phyloP scores from a whole-genome alignment of 2,888 invertebrate genomes.

The Zygothrica quintamaculata region DNA sequence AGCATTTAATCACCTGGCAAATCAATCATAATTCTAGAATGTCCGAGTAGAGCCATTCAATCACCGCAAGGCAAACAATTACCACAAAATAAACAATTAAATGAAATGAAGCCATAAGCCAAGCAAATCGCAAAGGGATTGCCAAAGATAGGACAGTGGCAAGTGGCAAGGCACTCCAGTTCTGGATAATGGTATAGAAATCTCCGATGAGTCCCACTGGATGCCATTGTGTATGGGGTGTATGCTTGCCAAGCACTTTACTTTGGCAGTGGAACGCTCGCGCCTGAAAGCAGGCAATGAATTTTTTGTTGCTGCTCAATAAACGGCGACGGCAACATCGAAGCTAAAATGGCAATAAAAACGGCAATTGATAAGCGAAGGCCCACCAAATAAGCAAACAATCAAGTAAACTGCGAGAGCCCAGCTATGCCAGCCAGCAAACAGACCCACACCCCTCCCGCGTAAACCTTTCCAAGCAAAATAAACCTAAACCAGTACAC shows the following conservation, averaged over 20 bases:
- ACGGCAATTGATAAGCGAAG: conserved; percentile 75
- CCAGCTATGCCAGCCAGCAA: conserved; percentile 15
- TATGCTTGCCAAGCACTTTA: conserved; percentile 52
- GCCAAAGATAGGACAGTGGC: conserved; percentile 10
- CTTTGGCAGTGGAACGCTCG: conserved; percentile 28
- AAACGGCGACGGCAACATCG: conserved; percentile 53
- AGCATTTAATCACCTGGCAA: conserved; percentile 33
- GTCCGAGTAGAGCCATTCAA: conserved; percentile 43
- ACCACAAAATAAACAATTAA: conserved; percentile 78
- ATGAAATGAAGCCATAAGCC: conserved; percentile 42
- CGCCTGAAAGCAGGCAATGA: conserved; percentile 60
- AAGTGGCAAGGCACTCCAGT: conserved; percentile 30
- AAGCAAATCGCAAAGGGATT: conserved; percentile 25
- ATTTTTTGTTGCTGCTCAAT: conserved; percentile 66
- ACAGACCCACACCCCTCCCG: conserved; percentile 26
- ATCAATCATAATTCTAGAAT: conserved; percentile 56
- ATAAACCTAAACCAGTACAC: conserved; percentile 29
- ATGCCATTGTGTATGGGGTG: conserved; percentile 13
- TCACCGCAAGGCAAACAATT: conserved; percentile 71
- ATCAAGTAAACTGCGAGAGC: conserved; percentile 56
- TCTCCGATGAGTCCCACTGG: conserved; percentile 24
- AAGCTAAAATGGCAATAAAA: conserved; percentile 76
- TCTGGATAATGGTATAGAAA: conserved; percentile 37
- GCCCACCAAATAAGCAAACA: conserved; percentile 75
- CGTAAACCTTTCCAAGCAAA: too few species aligned